Evolutionary conservation across 1,140 invertebrate genomes (phyloP), one percentile per base, ranked within the genome.

Genomic region (Drosophila rhopaloa): DNA sequence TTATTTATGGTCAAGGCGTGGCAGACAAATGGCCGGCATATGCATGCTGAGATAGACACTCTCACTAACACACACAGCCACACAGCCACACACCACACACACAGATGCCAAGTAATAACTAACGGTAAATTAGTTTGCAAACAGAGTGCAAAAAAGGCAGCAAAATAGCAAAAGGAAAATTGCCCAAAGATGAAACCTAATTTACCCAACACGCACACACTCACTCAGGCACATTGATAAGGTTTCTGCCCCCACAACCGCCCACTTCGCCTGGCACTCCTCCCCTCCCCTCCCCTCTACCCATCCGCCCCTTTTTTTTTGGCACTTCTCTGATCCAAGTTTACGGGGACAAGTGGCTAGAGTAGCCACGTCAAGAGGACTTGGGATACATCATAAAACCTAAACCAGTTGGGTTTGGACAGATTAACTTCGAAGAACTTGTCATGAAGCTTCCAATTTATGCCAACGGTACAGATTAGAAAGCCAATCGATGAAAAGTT

Each of bases 71-170:
- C 50, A 48, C 41, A 43, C 13, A 61, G 24, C 7, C 16, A 16
- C 29, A 32, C 29, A 32, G 6, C 8, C 29, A 32, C 29, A 32
- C 29, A 32, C 8, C 29, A 32, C 41, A 51, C 55, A 55, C 40
- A 35, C 51, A 46, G 57, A 53, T 77, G 43, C 57, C 59, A 62
- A 74, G 59, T 81, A 86, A 86, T 86, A 86, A 86, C 83, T 86
- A 86, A 88, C 83, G 83, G 79, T 86, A 86, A 86, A 86, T 86
- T 86, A 86, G 83, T 86, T 86, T 82, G 83, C 83, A 88, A 86
- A 82, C 83, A 88, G 79, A 86, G 79, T 82, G 83, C 55, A 88
- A 88, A 86, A 88, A 82, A 60, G 56, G 40, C 63, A 76, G 51
- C 51, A 61, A 77, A 67, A 60, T 41, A 60, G 50, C 62, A 76